Conservation (phyloP, 2,797 vertebrate species). For the Neomorphus geoffroyi region DNA sequence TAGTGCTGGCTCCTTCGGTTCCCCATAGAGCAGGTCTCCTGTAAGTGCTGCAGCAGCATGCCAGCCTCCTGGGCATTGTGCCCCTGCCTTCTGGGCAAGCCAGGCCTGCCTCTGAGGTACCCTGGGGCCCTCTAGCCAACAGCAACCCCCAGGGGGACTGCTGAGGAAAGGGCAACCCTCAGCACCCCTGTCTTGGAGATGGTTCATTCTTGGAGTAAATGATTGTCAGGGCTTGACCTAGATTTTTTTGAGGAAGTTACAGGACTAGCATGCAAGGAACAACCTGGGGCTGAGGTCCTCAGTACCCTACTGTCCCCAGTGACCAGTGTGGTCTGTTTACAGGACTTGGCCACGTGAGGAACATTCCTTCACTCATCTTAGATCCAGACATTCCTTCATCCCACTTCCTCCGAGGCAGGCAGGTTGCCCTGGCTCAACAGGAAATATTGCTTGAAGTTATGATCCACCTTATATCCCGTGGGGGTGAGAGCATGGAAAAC, state of each 20-base stretch:
- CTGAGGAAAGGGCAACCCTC: background rate
- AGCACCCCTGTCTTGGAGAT: background rate
- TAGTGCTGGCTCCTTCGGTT: background rate
- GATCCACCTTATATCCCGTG: background rate
- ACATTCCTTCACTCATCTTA: background rate
- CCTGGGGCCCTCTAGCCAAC: background rate
- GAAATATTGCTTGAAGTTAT: background rate
- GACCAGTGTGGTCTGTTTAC: background rate
- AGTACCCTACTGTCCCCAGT: background rate
- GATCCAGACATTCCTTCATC: slow-evolving; percentile 38
- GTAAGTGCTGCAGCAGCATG: background rate
- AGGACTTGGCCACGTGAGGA: background rate
- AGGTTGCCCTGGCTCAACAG: background rate
- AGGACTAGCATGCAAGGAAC: background rate
- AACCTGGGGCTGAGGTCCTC: background rate
- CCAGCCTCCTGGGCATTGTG: background rate
- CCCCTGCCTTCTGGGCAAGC: background rate
- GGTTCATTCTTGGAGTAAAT: background rate
- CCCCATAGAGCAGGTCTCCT: background rate
- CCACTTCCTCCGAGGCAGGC: background rate
- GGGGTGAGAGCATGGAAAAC: background rate
- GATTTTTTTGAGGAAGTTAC: background rate
- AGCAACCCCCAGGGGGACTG: background rate
- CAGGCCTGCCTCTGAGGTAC: background rate
- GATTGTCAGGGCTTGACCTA: background rate